Base-by-base conservation (phyloP, 2,888 invertebrate genomes). In the Rugalucina vietnamica region DNA sequence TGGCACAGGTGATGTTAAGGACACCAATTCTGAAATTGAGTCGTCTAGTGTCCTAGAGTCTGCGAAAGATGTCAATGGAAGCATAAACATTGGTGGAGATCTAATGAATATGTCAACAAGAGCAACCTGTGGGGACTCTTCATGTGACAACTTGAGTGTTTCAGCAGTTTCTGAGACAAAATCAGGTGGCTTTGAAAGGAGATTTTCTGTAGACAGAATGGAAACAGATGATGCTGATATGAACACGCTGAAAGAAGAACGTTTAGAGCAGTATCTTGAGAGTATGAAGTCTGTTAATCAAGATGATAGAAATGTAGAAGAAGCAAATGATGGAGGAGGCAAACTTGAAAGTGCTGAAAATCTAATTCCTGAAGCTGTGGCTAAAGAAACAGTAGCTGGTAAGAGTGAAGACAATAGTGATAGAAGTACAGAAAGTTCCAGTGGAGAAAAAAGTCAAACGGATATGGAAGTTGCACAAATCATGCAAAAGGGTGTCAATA, bases 121-220 rank as follows among this genome's bases (percentile, higher is more conserved):
- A 18, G 65, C 65, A 34, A 65, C 65, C 14, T 65, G 12, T 65
- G 65, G 65, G 1, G 65, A 65, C 34, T 65, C 65, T 18, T 65
- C 65, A 34, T 65, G 34, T 65, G 65, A 65, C 65, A 65, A 65
- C 34, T 34, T 65, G 65, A 65, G 65, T 65, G 21, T 65, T 32
- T 65, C 65, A 21, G 65, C 18, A 34, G 34, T 65, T 5, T 65
- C 65, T 65, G 65, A 65, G 24, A 24, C 65, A 65, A 65, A 65
- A 34, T 65, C 65, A 34, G 32, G 32, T 32, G 34, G 34, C 1
- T 65, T 65, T 65, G 65, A 65, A 65, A 34, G 65, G 1, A 65
- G 27, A 3, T 65, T 65, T 34, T 24, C 65, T 65, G 65, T 65
- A 34, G 65, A 65, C 32, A 65, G 18, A 34, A 10, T 65, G 10